Percentiles rank a stretch among this genome's conserved stretches.
Evolutionary conservation across 2,797 vertebrate species (phyloP).

Genomic region (Hoplostethus mediterraneus): DNA sequence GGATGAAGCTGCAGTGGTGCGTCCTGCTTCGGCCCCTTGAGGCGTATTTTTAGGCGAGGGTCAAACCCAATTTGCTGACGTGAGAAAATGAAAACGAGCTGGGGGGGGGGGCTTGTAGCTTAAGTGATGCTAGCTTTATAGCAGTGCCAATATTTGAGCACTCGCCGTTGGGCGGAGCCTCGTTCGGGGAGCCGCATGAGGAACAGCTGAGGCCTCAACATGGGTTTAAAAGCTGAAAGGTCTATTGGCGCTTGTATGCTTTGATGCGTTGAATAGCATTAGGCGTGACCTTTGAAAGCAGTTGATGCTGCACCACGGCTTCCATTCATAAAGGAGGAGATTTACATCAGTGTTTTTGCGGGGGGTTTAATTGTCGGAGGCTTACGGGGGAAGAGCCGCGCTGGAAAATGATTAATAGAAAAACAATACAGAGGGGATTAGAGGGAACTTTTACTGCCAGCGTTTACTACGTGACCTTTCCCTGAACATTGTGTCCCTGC

Average conservation of each 20-base stretch:
- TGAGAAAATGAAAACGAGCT: constrained; percentile 43
- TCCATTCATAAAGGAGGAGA: constrained; percentile 49
- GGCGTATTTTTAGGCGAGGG: constrained; percentile 69
- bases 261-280: constrained; percentile 32
- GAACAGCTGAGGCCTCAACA: constrained; percentile 63
- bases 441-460: not conserved
- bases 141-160: constrained; percentile 36
- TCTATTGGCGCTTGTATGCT: constrained; percentile 47
- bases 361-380: constrained; percentile 31
- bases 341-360: constrained; percentile 34
- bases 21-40: constrained; percentile 40
- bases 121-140: constrained; percentile 57
- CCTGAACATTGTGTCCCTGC: not conserved
- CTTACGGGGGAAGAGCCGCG: constrained; percentile 2
- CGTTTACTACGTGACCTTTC: not conserved
- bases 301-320: constrained; percentile 23
- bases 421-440: constrained; percentile 12
- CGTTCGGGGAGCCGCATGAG: constrained; percentile 15
- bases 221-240: constrained; percentile 62
- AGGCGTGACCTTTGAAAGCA: constrained; percentile 40
- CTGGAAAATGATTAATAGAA: constrained; percentile 33
- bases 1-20: constrained; percentile 39
- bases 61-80: constrained; percentile 43
- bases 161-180: constrained; percentile 39
- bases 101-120: constrained; percentile 12